These are phyloP conservation scores for Phyllotreta striolata DNA, from an alignment of 2,888 invertebrate genomes.

Conservation along the genomic window DNA sequence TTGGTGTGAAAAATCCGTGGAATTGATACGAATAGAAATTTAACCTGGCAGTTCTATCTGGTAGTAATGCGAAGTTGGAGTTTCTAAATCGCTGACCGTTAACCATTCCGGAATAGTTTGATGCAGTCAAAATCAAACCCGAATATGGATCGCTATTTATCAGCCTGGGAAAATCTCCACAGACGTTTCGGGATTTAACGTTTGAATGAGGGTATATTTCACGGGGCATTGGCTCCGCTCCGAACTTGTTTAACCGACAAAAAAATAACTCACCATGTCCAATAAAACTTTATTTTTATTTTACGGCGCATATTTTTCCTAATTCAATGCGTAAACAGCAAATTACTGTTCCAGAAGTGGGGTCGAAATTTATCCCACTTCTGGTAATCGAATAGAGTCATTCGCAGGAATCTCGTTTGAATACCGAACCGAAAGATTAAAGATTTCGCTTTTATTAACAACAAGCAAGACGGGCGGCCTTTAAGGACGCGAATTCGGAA, in stretches of 20 bases:
- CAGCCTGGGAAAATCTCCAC: slow-evolving; percentile 17
- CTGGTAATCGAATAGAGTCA: too few relatives aligned
- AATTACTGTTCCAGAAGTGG: too few relatives aligned
- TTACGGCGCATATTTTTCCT: too few relatives aligned
- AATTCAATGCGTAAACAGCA: too few relatives aligned
- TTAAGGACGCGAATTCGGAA: slow-evolving; percentile 22
- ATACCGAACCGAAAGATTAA: slow-evolving; percentile 8
- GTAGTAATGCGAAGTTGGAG: slow-evolving; percentile 6
- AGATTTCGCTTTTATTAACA: slow-evolving; percentile 7
- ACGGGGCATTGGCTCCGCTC: slow-evolving; percentile 9
- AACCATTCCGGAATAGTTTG: slow-evolving; percentile 10
- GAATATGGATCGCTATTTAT: slow-evolving; percentile 13
- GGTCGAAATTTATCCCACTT: too few relatives aligned
- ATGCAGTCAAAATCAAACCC: slow-evolving; percentile 16
- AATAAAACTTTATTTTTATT: too few relatives aligned
- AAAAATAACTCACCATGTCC: too few relatives aligned
- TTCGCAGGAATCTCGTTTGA: not conserved
- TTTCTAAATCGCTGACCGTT: slow-evolving; percentile 4
- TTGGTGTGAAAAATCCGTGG: too few relatives aligned
- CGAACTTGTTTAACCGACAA: too few relatives aligned
- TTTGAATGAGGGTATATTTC: slow-evolving; percentile 17
- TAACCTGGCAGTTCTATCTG: too few relatives aligned
- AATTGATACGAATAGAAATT: too few relatives aligned
- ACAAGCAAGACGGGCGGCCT: slow-evolving; percentile 1
- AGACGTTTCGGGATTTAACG: slow-evolving; percentile 17